phyloP scores from a whole-genome alignment of 1,140 invertebrate genomes.

The Anagrus nilaparvatae region DNA sequence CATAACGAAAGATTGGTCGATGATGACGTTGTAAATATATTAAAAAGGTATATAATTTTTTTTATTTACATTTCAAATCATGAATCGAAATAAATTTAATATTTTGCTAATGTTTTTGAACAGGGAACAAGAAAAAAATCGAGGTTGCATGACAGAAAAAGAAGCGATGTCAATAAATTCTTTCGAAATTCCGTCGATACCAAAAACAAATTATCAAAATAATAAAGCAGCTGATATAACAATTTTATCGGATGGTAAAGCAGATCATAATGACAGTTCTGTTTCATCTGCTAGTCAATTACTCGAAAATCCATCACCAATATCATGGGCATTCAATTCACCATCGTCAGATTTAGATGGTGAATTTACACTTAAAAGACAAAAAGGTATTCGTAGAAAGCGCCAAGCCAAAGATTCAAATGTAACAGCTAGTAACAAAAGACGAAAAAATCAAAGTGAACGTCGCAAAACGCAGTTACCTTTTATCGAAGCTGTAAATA shows the following conservation, averaged over 20 bases:
- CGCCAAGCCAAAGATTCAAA: slow-evolving; percentile 25
- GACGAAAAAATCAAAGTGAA: neutral
- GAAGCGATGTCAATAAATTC: too few relatives aligned
- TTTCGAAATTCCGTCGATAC: too few relatives aligned
- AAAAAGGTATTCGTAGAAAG: slow-evolving; percentile 38
- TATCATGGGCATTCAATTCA: slow-evolving; percentile 36
- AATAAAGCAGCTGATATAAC: too few relatives aligned
- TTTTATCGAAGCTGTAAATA: slow-evolving; percentile 32
- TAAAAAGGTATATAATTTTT: too few relatives aligned
- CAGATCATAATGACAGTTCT: slow-evolving; percentile 35
- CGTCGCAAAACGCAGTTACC: slow-evolving; percentile 10
- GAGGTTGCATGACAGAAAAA: too few relatives aligned
- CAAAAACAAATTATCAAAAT: too few relatives aligned
- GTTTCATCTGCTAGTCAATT: slow-evolving; percentile 39
- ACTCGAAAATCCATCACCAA: slow-evolving; percentile 36
- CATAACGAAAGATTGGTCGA: too few relatives aligned
- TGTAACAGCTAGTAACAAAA: slow-evolving; percentile 17
- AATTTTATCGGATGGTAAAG: slow-evolving; percentile 20
- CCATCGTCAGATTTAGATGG: slow-evolving; percentile 32
- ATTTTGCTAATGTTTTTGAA: too few relatives aligned
- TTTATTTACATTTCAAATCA: too few relatives aligned
- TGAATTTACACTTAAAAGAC: slow-evolving; percentile 38
- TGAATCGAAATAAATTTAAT: too few relatives aligned
- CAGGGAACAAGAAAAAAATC: too few relatives aligned
- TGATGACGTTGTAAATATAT: too few relatives aligned